phyloP scores from a whole-genome alignment of 92 coral and sea anemone species.

The Palythoa grandis region DNA sequence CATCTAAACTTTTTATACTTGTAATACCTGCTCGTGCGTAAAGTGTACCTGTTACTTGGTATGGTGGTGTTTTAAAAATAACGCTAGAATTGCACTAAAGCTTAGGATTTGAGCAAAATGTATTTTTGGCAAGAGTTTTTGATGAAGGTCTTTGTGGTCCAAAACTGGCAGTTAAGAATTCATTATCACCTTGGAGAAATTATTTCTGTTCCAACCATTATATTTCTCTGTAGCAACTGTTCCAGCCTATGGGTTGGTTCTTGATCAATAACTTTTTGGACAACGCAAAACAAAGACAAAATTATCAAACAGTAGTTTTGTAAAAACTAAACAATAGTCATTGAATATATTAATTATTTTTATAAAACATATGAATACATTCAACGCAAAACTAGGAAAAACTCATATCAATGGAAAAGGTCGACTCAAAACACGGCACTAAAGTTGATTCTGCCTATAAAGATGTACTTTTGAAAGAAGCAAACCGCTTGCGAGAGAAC shows the following conservation, averaged over 20 bases:
- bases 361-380: neutral
- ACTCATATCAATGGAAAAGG: conserved; percentile 25
- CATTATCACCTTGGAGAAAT: neutral
- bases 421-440: neutral
- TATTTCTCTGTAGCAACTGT: too few species aligned
- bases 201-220: neutral
- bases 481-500: conserved; percentile 27
- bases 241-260: too few species aligned
- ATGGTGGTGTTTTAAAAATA: too few species aligned
- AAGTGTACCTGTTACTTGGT: neutral
- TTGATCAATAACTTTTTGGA: neutral
- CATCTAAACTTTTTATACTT: too few species aligned
- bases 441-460: conserved; percentile 3
- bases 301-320: neutral
- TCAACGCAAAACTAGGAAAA: neutral
- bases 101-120: too few species aligned
- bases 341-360: conserved; percentile 3
- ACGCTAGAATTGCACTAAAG: too few species aligned
- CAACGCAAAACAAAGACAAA: neutral
- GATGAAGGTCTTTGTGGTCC: neutral
- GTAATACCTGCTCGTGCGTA: neutral
- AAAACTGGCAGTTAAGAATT: neutral
- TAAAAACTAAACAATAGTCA: neutral
- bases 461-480: conserved; percentile 35
- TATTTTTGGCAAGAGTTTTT: neutral